A percentile compares a stretch with the other conserved stretches of the same genome.
phyloP scores from a whole-genome alignment of 2,888 invertebrate genomes.

The Vandiemenella viatica region DNA sequence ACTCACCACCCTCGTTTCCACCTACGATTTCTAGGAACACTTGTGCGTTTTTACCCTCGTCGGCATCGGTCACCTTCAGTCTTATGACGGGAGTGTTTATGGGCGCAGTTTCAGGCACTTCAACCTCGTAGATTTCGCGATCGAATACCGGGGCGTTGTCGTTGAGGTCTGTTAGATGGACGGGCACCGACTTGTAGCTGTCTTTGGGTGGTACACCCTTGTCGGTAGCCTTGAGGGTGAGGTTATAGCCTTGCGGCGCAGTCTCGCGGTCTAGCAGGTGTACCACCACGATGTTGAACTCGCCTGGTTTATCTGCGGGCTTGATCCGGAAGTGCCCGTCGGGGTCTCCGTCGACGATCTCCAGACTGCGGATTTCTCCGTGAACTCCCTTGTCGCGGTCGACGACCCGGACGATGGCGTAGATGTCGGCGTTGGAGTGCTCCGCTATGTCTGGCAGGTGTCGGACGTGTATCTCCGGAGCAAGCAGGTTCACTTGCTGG shows the following conservation, averaged over 20 bases:
- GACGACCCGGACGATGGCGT: conserved; percentile 72
- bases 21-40: conserved; percentile 79
- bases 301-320: conserved; percentile 39
- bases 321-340: conserved; percentile 74
- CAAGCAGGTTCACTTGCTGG: conserved; percentile 67
- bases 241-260: conserved; percentile 67
- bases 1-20: conserved; percentile 81
- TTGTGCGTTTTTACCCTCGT: conserved; percentile 67
- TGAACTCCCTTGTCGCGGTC: conserved; percentile 74
- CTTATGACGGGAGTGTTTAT: conserved; percentile 75
- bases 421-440: conserved; percentile 67
- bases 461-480: conserved; percentile 69
- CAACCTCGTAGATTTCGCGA: conserved; percentile 72
- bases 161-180: conserved; percentile 64
- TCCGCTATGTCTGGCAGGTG: conserved; percentile 67
- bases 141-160: conserved; percentile 80
- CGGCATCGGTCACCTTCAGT: conserved; percentile 72
- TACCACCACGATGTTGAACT: conserved; percentile 66
- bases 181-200: conserved; percentile 65
- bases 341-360: conserved; percentile 80
- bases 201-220: conserved; percentile 62
- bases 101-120: conserved; percentile 77
- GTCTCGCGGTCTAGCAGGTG: conserved; percentile 62
- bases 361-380: conserved; percentile 65
- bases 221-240: conserved; percentile 75